A percentile compares a stretch with the other conserved stretches of the same genome.
These are phyloP conservation scores for Calvadosia cruxmelitensis DNA, from an alignment of 30 jellyfish, hydroid and myxozoan species.

Conservation along the genomic window DNA sequence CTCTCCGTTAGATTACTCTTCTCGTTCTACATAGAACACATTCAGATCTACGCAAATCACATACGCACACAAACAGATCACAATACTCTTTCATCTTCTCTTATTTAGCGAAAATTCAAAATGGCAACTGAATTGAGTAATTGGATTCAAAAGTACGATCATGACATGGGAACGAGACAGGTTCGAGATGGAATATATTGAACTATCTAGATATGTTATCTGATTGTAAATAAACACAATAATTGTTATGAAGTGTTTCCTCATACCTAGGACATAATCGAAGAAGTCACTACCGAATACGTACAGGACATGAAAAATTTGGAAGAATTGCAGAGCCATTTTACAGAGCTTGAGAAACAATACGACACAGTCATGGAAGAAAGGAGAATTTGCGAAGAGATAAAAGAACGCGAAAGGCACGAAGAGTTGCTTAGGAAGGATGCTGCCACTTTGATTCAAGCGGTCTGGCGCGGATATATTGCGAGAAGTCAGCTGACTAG, in stretches of 20 bases:
- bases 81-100: background rate
- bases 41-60: no score
- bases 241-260: background rate
- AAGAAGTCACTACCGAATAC: background rate
- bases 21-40: no score
- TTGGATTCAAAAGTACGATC: constrained; percentile 52
- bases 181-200: constrained; percentile 2
- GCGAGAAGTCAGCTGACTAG: background rate
- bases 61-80: no score
- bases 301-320: background rate
- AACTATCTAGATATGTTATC: no score
- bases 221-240: no score
- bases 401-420: background rate
- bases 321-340: background rate
- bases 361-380: background rate
- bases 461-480: background rate
- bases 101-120: constrained; percentile 13
- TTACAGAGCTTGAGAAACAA: background rate
- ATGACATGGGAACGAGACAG: constrained; percentile 48
- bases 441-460: background rate
- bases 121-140: constrained; percentile 39
- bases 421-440: background rate
- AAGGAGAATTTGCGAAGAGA: background rate
- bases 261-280: background rate
- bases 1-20: no score